Conservation (phyloP, 2,888 invertebrate species). For the Meloe dianella region DNA sequence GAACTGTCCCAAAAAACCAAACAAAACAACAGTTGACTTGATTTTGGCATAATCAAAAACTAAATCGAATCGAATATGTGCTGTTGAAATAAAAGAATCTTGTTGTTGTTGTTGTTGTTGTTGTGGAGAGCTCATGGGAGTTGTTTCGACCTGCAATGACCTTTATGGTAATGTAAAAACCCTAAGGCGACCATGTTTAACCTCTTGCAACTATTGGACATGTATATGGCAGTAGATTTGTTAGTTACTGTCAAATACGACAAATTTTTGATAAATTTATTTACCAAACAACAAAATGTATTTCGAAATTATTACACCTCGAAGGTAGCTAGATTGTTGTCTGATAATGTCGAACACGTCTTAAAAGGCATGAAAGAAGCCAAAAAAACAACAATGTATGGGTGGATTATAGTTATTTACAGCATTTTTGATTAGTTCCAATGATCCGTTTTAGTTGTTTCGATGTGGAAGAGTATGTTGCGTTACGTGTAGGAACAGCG, state of each 20-base stretch:
- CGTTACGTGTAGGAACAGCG: not conserved
- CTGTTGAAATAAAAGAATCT: too few species aligned
- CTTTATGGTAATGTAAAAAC: constrained; percentile 38
- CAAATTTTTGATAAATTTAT: constrained; percentile 13
- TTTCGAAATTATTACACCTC: not conserved
- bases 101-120: not conserved
- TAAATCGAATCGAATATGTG: too few species aligned
- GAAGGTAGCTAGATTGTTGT: not conserved
- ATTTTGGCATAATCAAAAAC: not conserved
- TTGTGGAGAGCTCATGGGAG: not conserved
- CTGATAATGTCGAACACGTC: too few species aligned
- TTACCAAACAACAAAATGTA: too few species aligned
- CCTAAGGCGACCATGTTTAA: constrained; percentile 36
- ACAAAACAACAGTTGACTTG: too few species aligned
- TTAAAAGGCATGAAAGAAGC: too few species aligned
- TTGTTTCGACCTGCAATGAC: constrained; percentile 38
- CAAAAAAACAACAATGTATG: too few species aligned
- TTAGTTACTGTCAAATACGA: not conserved
- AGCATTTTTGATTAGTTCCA: too few species aligned
- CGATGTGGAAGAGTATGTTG: not conserved
- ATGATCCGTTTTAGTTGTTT: too few species aligned
- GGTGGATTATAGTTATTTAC: too few species aligned
- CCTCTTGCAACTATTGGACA: constrained; percentile 25
- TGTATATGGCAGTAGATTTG: constrained; percentile 15
- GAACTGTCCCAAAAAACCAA: too few species aligned